Percentiles rank a stretch among this genome's conserved stretches.
phyloP scores from a whole-genome alignment of 1,140 invertebrate species.

The Drosophila neocordata region DNA sequence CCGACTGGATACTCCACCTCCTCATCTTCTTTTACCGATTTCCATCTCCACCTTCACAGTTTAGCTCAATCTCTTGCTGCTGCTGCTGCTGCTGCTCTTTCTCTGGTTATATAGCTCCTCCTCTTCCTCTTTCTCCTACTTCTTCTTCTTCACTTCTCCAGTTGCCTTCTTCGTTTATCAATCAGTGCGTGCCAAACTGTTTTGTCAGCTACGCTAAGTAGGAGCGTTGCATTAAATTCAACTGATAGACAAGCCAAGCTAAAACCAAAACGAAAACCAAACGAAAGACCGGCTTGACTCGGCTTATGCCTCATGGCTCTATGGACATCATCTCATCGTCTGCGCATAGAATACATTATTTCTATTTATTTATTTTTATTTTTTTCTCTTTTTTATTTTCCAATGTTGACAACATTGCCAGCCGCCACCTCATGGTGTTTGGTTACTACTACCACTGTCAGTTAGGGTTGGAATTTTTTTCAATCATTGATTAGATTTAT shows the following conservation, averaged over 20 bases:
- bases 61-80: neutral
- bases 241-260: constrained; percentile 39
- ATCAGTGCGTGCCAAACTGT: constrained; percentile 79
- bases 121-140: constrained; percentile 23
- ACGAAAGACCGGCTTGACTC: constrained; percentile 40
- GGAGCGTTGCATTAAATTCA: constrained; percentile 60
- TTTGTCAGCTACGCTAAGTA: constrained; percentile 76
- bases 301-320: too few relatives aligned
- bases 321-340: constrained; percentile 15
- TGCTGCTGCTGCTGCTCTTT: constrained; percentile 18
- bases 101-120: neutral
- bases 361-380: too few relatives aligned
- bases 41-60: neutral
- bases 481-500: constrained; percentile 59
- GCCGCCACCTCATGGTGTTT: constrained; percentile 39
- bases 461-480: constrained; percentile 64
- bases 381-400: too few relatives aligned
- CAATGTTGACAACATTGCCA: constrained; percentile 57
- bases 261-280: constrained; percentile 21
- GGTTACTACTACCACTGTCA: constrained; percentile 26
- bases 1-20: constrained; percentile 18
- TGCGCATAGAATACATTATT: constrained; percentile 71
- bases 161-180: constrained; percentile 63
- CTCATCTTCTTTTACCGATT: neutral
- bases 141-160: constrained; percentile 32